Conservation (phyloP, 2,113 vertebrate genomes). For the Rhynchopsitta pachyrhyncha region DNA sequence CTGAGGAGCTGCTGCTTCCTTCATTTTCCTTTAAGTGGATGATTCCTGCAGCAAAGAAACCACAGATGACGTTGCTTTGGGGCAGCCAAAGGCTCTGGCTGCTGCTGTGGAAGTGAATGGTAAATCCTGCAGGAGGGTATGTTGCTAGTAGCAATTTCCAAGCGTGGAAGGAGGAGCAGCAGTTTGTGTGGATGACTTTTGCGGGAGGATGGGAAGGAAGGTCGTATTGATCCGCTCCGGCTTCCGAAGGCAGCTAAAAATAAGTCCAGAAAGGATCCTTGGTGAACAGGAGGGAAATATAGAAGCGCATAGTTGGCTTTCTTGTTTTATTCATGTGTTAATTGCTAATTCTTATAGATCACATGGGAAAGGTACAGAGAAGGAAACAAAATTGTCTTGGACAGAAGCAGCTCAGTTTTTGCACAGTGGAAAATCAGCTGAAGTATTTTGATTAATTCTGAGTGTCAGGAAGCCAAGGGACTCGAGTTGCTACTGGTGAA, state of each 20-base stretch:
- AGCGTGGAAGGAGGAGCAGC: background rate
- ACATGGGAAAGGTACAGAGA: background rate
- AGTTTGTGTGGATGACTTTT: background rate
- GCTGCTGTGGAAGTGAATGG: background rate
- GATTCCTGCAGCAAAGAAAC: background rate
- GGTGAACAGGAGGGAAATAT: background rate
- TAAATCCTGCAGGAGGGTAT: background rate
- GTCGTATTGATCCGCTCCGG: background rate
- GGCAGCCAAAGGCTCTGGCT: background rate
- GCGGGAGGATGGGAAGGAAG: background rate
- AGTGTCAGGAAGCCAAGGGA: background rate
- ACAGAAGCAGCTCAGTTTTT: background rate
- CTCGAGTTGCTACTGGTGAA: background rate
- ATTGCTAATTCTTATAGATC: background rate
- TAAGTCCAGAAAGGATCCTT: background rate
- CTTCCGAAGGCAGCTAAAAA: conserved; percentile 4
- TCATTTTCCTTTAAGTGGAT: background rate
- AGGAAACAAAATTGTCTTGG: background rate
- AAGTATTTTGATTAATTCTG: background rate
- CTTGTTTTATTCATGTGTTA: background rate
- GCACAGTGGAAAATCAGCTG: background rate
- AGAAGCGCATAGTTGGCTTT: background rate
- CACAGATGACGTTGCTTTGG: background rate
- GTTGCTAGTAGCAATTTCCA: background rate
- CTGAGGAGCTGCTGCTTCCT: background rate